Conservation (phyloP, 2,888 invertebrate species). For the Tanypteryx hageni region DNA sequence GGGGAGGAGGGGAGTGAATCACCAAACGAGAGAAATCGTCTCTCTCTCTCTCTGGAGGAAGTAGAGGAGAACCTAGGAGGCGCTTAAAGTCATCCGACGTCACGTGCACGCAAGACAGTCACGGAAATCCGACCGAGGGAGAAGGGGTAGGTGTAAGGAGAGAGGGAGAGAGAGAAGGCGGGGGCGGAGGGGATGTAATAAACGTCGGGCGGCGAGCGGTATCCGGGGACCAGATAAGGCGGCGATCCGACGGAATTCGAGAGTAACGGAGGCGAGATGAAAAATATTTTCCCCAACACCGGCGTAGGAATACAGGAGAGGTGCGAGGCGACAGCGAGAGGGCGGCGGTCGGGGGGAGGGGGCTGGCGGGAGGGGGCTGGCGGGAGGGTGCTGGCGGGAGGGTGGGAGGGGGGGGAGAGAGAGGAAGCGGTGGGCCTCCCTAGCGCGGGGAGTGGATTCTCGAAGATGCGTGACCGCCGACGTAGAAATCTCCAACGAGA, state of each 20-base stretch:
- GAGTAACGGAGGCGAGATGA: neutral
- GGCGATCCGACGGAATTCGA: neutral
- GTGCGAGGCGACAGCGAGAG: neutral
- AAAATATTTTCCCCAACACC: neutral
- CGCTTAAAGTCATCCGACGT: no score
- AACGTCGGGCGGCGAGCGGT: constrained; percentile 17
- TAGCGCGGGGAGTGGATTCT: neutral
- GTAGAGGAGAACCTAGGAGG: no score
- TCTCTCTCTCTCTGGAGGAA: neutral
- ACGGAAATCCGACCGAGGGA: neutral
- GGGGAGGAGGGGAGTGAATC: constrained; percentile 25
- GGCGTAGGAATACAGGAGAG: constrained; percentile 14
- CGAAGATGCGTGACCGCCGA: constrained; percentile 33
- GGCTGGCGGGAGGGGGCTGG: neutral
- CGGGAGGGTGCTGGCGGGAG: neutral
- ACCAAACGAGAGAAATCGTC: neutral
- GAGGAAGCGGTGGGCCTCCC: neutral
- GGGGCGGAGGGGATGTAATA: neutral
- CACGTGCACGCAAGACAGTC: no score
- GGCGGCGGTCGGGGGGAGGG: constrained; percentile 30
- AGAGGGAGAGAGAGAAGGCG: neutral
- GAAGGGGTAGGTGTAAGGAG: neutral
- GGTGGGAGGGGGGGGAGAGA: neutral
- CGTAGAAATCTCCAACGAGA: constrained; percentile 31
- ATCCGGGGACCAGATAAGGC: neutral